A percentile compares a stretch with the other conserved stretches of the same genome.
phyloP scores from a whole-genome alignment of 2,797 vertebrate genomes.

The Vultur gryphus region DNA sequence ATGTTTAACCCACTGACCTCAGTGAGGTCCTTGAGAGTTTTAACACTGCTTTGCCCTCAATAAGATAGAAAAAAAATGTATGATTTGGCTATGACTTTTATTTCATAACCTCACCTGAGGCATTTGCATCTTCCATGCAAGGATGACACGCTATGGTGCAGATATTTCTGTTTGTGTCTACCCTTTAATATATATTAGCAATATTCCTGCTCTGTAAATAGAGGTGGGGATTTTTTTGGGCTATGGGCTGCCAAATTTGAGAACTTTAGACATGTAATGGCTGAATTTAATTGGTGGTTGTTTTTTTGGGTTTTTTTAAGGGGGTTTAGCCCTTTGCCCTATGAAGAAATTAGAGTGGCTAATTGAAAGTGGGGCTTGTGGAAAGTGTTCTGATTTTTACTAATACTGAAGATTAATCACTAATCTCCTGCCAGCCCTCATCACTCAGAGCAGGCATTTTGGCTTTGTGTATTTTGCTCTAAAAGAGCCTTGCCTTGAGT shows the following conservation, averaged over 20 bases:
- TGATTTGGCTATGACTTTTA: background rate
- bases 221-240: rapidly evolving
- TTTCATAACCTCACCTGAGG: background rate
- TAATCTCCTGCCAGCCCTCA: background rate
- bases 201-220: background rate
- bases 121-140: background rate
- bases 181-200: background rate
- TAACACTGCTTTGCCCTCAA: background rate
- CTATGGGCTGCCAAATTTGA: background rate
- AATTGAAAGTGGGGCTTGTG: background rate
- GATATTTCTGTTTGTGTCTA: background rate
- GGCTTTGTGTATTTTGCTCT: background rate
- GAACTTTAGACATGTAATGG: background rate
- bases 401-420: background rate
- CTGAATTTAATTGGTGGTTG: background rate
- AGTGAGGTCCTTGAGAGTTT: background rate
- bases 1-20: background rate
- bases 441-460: background rate
- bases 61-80: background rate
- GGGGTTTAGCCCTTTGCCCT: background rate
- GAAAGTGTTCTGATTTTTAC: background rate
- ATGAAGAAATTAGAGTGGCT: background rate
- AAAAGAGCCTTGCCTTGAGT: background rate
- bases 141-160: background rate
- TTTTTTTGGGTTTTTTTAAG: background rate